Conservation (phyloP, 2,797 vertebrate genomes). For the Catharus ustulatus region DNA sequence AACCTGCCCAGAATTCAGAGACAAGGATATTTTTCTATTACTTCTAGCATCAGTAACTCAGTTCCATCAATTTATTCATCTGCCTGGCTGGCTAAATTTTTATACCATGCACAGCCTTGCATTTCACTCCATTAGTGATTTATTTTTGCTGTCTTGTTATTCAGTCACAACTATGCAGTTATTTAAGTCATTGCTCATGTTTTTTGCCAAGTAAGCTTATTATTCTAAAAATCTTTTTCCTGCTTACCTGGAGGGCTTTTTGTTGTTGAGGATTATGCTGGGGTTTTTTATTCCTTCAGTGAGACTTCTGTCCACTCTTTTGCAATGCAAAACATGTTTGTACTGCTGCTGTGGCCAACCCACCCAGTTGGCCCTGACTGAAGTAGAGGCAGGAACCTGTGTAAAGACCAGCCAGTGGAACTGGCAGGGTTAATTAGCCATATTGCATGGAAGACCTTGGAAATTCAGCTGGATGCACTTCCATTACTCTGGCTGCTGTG, state of each 20-base stretch:
- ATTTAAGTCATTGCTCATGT: background rate
- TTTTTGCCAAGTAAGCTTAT: constrained; percentile 29
- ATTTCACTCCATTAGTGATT: background rate
- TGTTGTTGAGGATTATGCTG: background rate
- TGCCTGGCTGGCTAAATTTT: background rate
- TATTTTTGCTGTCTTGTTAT: constrained; percentile 5
- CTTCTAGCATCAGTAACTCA: background rate
- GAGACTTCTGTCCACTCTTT: background rate
- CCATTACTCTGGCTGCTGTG: background rate
- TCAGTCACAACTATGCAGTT: background rate
- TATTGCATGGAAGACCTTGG: background rate
- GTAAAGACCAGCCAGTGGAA: background rate
- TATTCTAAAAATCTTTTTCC: constrained; percentile 5
- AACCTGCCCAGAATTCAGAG: background rate
- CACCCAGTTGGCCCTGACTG: background rate
- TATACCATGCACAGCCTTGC: background rate
- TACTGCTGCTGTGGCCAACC: background rate
- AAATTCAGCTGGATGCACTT: background rate
- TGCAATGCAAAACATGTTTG: background rate
- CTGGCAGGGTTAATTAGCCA: background rate
- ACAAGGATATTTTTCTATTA: background rate
- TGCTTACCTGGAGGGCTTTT: background rate
- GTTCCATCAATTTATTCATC: background rate
- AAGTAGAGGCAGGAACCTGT: background rate
- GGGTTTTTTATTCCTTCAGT: background rate